A percentile compares a stretch with the other conserved stretches of the same genome.
These are phyloP conservation scores for Willisornis vidua DNA, from an alignment of 2,113 vertebrate species.

Conservation along the genomic window DNA sequence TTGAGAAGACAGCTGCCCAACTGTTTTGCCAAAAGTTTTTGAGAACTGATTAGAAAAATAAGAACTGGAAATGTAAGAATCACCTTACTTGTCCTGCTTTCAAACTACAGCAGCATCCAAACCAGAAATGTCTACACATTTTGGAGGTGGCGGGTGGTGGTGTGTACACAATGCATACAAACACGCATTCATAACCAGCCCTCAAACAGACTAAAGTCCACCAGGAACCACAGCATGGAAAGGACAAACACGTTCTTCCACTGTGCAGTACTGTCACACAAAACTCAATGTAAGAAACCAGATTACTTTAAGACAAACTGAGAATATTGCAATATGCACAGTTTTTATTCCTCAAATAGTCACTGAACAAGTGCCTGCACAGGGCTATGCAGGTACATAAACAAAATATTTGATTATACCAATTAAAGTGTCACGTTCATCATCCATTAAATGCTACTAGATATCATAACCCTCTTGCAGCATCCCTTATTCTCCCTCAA, in stretches of 20 bases:
- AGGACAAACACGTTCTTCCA: not conserved
- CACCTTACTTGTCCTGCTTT: not conserved
- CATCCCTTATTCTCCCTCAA: not conserved
- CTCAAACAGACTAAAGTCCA: not conserved
- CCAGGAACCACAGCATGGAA: not conserved
- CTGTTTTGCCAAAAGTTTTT: not conserved
- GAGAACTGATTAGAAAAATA: not conserved
- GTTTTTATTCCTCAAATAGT: not conserved
- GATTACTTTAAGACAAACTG: not conserved
- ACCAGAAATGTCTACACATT: not conserved
- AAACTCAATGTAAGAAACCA: not conserved
- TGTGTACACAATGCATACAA: not conserved
- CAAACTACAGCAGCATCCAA: not conserved
- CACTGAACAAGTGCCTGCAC: not conserved
- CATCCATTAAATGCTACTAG: not conserved
- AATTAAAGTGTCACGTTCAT: not conserved
- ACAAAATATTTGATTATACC: rapidly evolving
- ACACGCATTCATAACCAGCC: not conserved
- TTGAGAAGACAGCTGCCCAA: not conserved
- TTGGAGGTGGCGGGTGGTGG: not conserved
- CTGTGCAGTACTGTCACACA: not conserved
- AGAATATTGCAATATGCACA: not conserved
- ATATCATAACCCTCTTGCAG: not conserved
- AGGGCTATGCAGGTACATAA: not conserved
- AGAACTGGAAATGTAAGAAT: not conserved